Percentiles rank a stretch among this genome's conserved stretches.
phyloP scores from a whole-genome alignment of 2,888 invertebrate species.

The Nemotelus nigrinus region DNA sequence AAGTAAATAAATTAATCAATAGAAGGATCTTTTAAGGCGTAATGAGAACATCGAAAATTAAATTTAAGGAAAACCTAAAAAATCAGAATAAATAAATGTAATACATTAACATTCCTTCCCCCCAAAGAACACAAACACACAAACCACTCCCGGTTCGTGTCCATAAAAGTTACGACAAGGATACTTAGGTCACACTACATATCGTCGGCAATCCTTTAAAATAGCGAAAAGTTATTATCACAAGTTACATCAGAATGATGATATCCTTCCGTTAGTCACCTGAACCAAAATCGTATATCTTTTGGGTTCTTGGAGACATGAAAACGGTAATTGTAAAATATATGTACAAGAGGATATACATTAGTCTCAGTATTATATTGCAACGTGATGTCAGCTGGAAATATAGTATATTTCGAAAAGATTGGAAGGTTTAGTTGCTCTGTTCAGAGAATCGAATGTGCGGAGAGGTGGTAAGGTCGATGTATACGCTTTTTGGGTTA shows the following conservation, averaged over 20 bases:
- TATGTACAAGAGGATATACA: neutral
- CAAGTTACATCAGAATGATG: slow-evolving; percentile 20
- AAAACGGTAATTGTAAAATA: slow-evolving; percentile 1
- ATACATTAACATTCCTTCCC: neutral
- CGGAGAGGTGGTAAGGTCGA: neutral
- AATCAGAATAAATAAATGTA: neutral
- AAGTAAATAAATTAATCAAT: no score
- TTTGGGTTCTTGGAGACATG: neutral
- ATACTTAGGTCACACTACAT: neutral
- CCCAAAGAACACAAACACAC: no score
- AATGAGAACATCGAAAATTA: no score
- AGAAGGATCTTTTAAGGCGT: no score
- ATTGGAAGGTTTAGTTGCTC: no score
- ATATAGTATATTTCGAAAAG: no score
- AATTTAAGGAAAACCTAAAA: no score
- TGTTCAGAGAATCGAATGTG: no score
- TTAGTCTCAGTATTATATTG: neutral
- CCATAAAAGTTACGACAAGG: neutral
- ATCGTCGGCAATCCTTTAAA: neutral
- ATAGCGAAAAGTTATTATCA: slow-evolving; percentile 3
- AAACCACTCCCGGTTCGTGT: neutral
- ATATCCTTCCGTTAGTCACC: slow-evolving; percentile 22
- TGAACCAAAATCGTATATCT: slow-evolving; percentile 26
- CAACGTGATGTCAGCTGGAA: no score
- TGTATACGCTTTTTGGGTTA: slow-evolving; percentile 13